Evolutionary conservation across 2,888 invertebrate species (phyloP).

Genomic region (Nemotelus pantherinus): DNA sequence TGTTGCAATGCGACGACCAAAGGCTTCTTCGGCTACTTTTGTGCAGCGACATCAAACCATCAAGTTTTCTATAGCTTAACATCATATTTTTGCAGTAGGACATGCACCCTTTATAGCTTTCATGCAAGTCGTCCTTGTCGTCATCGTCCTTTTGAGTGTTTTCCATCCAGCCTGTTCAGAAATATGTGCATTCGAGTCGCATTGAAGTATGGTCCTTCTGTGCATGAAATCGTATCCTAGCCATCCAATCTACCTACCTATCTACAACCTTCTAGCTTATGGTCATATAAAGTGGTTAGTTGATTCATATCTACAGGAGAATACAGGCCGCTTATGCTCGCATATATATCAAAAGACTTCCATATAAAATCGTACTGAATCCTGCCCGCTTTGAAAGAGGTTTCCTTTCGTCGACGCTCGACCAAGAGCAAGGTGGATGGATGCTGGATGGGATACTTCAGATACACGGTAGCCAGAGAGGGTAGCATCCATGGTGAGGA

Average conservation of each 20-base stretch:
- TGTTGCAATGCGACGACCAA: constrained; percentile 42
- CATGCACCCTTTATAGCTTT: constrained; percentile 32
- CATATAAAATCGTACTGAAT: constrained; percentile 18
- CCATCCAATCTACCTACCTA: constrained; percentile 16
- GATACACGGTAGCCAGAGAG: constrained; percentile 1
- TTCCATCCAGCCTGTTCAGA: constrained; percentile 26
- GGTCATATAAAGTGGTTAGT: constrained; percentile 56
- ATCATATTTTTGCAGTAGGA: constrained; percentile 38
- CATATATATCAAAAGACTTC: constrained; percentile 18
- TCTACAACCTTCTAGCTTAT: constrained; percentile 39
- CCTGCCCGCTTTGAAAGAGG: constrained; percentile 29
- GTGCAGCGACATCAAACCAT: constrained; percentile 43
- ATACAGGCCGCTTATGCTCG: constrained; percentile 21
- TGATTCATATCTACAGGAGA: constrained; percentile 49
- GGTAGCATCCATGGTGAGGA: background rate
- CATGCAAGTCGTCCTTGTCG: constrained; percentile 46
- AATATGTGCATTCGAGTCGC: constrained; percentile 38
- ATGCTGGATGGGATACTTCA: constrained; percentile 24
- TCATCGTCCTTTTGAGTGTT: constrained; percentile 51
- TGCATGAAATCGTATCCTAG: constrained; percentile 24
- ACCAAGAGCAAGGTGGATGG: constrained; percentile 10
- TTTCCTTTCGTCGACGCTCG: constrained; percentile 23
- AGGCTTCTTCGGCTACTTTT: constrained; percentile 41
- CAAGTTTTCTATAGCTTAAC: constrained; percentile 35
- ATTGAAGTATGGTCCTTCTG: constrained; percentile 18